A percentile compares a stretch with the other conserved stretches of the same genome.
phyloP scores from a whole-genome alignment of 1,140 invertebrate genomes.

The Drosophila malerkotliana region DNA sequence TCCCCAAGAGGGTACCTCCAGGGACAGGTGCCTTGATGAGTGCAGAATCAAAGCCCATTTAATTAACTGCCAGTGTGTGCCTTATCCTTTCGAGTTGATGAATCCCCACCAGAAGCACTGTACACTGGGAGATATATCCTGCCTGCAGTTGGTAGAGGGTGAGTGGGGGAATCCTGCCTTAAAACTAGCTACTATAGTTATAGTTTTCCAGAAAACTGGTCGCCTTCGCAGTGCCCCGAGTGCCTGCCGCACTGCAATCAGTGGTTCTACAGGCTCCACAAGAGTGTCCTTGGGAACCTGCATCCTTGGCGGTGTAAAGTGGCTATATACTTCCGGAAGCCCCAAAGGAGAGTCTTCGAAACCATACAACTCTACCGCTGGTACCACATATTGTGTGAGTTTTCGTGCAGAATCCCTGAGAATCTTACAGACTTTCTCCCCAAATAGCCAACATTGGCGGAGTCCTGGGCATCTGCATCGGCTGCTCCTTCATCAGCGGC shows the following conservation, averaged over 20 bases:
- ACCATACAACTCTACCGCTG: constrained; percentile 31
- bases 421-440: neutral
- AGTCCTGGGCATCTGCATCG: constrained; percentile 65
- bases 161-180: neutral
- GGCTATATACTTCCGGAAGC: constrained; percentile 12
- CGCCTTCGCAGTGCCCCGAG: constrained; percentile 22
- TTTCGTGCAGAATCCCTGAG: neutral
- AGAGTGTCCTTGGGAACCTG: constrained; percentile 25
- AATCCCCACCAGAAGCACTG: constrained; percentile 16
- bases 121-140: constrained; percentile 25
- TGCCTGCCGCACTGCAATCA: constrained; percentile 42
- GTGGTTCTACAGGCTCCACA: constrained; percentile 21
- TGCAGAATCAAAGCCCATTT: constrained; percentile 32
- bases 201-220: constrained; percentile 36
- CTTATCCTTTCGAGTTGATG: constrained; percentile 31
- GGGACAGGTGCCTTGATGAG: constrained; percentile 25
- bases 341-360: constrained; percentile 15
- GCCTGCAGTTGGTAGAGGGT: constrained; percentile 38
- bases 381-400: constrained; percentile 49
- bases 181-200: neutral
- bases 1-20: constrained; percentile 18
- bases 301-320: constrained; percentile 42
- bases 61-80: constrained; percentile 50
- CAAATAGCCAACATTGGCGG: constrained; percentile 57
- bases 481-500: constrained; percentile 69